Percentiles rank a stretch among this genome's conserved stretches.
Conservation (phyloP, 2,888 invertebrate species). For the Drosophila rubida region DNA sequence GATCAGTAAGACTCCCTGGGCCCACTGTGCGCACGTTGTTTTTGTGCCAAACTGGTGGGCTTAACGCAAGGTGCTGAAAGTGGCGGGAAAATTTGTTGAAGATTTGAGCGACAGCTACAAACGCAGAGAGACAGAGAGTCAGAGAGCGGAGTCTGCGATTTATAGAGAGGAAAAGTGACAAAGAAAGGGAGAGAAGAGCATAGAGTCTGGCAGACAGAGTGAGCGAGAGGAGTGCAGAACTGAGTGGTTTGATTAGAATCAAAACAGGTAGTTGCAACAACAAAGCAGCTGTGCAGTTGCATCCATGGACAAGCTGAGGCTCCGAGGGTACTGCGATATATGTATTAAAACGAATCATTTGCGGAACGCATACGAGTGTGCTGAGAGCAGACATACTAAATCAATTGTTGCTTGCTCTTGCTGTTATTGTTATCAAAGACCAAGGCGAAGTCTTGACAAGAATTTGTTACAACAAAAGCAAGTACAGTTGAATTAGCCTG, state of each 20-base stretch:
- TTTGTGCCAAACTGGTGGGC: slow-evolving; percentile 62
- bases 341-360: slow-evolving; percentile 34
- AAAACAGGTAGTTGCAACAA: slow-evolving; percentile 70
- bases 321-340: slow-evolving; percentile 20
- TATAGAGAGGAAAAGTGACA: slow-evolving; percentile 12
- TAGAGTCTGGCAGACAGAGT: slow-evolving; percentile 1
- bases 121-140: slow-evolving; percentile 3
- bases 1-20: background rate
- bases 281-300: slow-evolving; percentile 43
- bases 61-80: slow-evolving; percentile 74
- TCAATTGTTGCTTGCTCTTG: background rate
- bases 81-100: slow-evolving; percentile 73
- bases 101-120: slow-evolving; percentile 49
- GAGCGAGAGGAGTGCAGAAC: slow-evolving; percentile 16
- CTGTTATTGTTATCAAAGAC: slow-evolving; percentile 42
- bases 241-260: slow-evolving; percentile 74
- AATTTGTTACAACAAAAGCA: slow-evolving; percentile 46
- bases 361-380: slow-evolving; percentile 21
- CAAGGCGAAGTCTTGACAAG: slow-evolving; percentile 28
- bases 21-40: slow-evolving; percentile 77
- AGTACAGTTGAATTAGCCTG: slow-evolving; percentile 45
- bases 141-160: slow-evolving; percentile 13
- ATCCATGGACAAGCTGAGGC: slow-evolving; percentile 15
- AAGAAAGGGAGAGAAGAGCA: slow-evolving; percentile 11
- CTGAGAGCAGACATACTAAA: slow-evolving; percentile 19